These are phyloP conservation scores for Iselma pallidipennis DNA, from an alignment of 2,888 invertebrate genomes.

Conservation along the genomic window DNA sequence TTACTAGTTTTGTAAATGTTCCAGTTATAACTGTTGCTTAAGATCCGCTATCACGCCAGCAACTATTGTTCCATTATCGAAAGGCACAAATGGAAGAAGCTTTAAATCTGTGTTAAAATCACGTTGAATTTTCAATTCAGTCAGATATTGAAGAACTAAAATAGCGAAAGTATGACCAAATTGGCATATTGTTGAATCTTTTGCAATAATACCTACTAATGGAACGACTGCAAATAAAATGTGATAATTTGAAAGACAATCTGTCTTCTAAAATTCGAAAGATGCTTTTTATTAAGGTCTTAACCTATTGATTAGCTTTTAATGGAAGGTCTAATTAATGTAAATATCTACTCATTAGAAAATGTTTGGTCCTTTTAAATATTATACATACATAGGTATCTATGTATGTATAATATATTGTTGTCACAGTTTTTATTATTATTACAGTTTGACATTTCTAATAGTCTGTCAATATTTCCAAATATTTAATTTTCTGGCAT, in stretches of 20 bases:
- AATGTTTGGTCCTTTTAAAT: too few relatives aligned
- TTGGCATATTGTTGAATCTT: background rate
- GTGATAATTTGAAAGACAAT: background rate
- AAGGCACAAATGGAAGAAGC: background rate
- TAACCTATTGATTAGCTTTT: too few relatives aligned
- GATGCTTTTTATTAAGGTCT: too few relatives aligned
- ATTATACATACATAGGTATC: too few relatives aligned
- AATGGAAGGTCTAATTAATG: too few relatives aligned
- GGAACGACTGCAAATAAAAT: background rate
- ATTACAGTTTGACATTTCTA: too few relatives aligned
- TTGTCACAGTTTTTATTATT: too few relatives aligned
- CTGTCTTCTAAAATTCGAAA: too few relatives aligned
- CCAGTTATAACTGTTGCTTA: background rate
- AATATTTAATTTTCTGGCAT: too few relatives aligned
- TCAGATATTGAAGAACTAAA: background rate
- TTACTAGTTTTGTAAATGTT: background rate
- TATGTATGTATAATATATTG: too few relatives aligned
- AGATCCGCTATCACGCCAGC: background rate
- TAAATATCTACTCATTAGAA: too few relatives aligned
- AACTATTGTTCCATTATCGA: background rate
- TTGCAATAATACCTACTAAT: background rate
- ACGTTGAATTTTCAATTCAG: background rate
- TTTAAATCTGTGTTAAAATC: background rate
- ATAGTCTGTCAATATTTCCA: too few relatives aligned
- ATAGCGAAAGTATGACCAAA: background rate